Evolutionary conservation across 2,888 invertebrate genomes (phyloP).

Genomic region (Mesorhabditis belari): DNA sequence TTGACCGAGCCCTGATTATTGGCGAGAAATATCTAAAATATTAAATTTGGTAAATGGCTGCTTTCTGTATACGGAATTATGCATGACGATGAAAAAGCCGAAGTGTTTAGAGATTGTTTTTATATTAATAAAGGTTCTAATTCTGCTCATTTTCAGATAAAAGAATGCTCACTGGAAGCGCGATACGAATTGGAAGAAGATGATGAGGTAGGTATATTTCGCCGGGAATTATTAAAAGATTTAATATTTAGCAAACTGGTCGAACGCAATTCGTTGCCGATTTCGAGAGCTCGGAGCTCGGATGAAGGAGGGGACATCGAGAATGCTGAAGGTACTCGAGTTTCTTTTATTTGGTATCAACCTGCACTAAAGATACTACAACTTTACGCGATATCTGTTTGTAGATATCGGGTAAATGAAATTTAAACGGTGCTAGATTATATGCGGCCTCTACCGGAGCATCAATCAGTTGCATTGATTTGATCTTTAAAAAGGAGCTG

Average conservation of each 20-base stretch:
- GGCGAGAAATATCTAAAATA: no score
- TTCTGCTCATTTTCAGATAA: no score
- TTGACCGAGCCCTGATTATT: no score
- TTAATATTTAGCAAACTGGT: no score
- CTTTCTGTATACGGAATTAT: no score
- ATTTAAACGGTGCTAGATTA: background rate
- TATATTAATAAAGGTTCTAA: no score
- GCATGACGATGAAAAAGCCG: no score
- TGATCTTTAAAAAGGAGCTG: background rate
- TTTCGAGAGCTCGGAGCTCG: slow-evolving; percentile 49
- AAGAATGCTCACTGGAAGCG: slow-evolving; percentile 59
- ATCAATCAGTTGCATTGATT: background rate
- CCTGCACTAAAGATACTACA: background rate
- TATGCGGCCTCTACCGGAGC: background rate
- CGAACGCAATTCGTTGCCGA: slow-evolving; percentile 49
- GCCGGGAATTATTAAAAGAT: no score
- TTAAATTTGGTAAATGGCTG: no score
- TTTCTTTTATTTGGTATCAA: background rate
- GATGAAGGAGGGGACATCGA: slow-evolving; percentile 49
- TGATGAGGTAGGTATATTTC: slow-evolving; percentile 6
- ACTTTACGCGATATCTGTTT: background rate
- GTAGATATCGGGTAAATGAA: background rate
- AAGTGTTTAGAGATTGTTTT: no score
- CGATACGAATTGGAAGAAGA: slow-evolving; percentile 42
- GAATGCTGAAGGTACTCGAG: slow-evolving; percentile 14